phyloP scores from a whole-genome alignment of 2,888 invertebrate species.

The Piscicola geometra region DNA sequence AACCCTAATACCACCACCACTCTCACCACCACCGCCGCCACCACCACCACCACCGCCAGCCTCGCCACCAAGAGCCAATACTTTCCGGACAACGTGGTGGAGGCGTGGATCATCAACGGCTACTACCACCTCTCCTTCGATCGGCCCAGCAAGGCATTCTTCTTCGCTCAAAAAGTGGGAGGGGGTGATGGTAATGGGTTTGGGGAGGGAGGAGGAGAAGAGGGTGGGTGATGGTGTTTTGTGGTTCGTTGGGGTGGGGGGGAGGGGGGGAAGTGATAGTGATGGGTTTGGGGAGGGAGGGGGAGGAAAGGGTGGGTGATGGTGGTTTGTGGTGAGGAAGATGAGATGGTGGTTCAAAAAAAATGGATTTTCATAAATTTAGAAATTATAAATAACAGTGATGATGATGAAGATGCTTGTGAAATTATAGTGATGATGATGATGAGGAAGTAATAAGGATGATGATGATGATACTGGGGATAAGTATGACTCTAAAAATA shows the following conservation, averaged over 20 bases:
- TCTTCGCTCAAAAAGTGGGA: conserved; percentile 67
- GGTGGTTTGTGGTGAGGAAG: background rate
- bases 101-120: conserved; percentile 73
- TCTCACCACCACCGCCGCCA: no score
- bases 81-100: conserved; percentile 62
- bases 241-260: background rate
- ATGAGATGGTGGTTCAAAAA: background rate
- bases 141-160: conserved; percentile 67
- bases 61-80: conserved; percentile 60
- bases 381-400: no score
- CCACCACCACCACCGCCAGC: conserved; percentile 43
- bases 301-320: background rate
- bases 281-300: background rate
- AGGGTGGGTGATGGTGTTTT: background rate
- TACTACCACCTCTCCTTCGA: conserved; percentile 66
- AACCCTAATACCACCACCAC: no score
- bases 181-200: background rate
- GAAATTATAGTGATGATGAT: no score
- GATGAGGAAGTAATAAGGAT: no score
- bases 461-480: no score
- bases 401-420: no score
- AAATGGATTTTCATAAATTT: no score
- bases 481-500: no score
- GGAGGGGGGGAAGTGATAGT: background rate
- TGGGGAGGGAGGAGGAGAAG: background rate